A percentile compares a stretch with the other conserved stretches of the same genome.
Evolutionary conservation across 1,140 invertebrate species (phyloP).

Genomic region (Portunus trituberculatus): DNA sequence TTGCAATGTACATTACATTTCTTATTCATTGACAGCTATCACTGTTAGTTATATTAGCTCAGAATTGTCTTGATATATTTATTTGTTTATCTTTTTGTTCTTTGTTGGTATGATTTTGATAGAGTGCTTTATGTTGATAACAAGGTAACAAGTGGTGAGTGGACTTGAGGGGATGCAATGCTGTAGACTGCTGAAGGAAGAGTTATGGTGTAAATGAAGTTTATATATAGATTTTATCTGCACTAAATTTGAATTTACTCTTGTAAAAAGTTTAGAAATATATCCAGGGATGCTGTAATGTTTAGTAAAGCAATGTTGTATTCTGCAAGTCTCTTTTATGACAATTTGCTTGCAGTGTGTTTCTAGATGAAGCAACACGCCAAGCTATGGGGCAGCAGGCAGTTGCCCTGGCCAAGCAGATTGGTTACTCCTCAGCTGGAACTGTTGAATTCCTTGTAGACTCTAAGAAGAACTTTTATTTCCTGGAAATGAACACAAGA

Average conservation of each 20-base stretch:
- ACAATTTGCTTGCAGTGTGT: conserved; percentile 80
- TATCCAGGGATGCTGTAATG: conserved; percentile 31
- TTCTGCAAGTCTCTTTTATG: neutral
- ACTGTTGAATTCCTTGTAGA: conserved; percentile 89
- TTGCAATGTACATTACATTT: too few relatives aligned
- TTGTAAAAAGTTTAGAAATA: neutral
- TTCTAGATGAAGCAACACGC: conserved; percentile 84
- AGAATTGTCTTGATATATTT: too few relatives aligned
- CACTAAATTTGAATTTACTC: neutral
- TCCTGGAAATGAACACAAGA: conserved; percentile 90
- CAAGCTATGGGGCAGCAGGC: conserved; percentile 86
- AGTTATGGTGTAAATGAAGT: too few relatives aligned
- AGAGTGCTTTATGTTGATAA: too few relatives aligned
- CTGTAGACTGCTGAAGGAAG: too few relatives aligned
- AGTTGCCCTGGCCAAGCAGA: conserved; percentile 84
- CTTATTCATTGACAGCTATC: too few relatives aligned
- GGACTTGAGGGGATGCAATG: too few relatives aligned
- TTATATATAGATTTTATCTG: neutral
- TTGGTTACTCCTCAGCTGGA: conserved; percentile 87
- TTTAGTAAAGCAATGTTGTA: neutral
- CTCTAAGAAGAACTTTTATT: conserved; percentile 86
- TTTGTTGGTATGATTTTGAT: too few relatives aligned
- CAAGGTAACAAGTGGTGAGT: too few relatives aligned
- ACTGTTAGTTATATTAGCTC: too few relatives aligned
- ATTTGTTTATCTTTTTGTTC: too few relatives aligned